A percentile compares a stretch with the other conserved stretches of the same genome.
Conservation (phyloP, 1,140 invertebrate genomes). For the Drosophila repletoides region DNA sequence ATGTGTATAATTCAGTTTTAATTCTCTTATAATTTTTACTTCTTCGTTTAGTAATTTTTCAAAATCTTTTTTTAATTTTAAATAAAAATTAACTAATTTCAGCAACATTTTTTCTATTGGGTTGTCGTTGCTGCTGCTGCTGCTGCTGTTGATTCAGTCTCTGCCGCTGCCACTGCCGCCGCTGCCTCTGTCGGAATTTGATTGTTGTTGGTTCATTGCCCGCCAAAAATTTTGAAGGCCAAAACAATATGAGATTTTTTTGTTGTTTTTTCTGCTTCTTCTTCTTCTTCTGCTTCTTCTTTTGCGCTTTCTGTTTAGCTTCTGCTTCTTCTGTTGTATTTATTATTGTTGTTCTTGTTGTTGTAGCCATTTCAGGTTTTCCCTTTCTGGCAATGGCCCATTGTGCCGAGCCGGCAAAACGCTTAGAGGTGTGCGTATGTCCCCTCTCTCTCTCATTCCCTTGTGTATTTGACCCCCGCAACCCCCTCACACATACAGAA, state of each 20-base stretch:
- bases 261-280: conserved; percentile 36
- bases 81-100: too few species aligned
- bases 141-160: neutral
- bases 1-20: too few species aligned
- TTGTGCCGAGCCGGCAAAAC: conserved; percentile 35
- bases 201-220: conserved; percentile 82
- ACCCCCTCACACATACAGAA: conserved; percentile 16
- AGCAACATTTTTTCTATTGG: too few species aligned
- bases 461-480: conserved; percentile 24
- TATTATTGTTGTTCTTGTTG: conserved; percentile 27
- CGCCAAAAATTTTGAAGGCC: conserved; percentile 82
- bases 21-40: too few species aligned
- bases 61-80: too few species aligned
- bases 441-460: too few species aligned
- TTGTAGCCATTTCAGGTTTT: conserved; percentile 73
- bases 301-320: conserved; percentile 57
- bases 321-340: conserved; percentile 52
- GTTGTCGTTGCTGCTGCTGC: neutral
- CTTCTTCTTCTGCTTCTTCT: conserved; percentile 44
- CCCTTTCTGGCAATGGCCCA: conserved; percentile 71
- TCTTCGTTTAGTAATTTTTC: too few species aligned
- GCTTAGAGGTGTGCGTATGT: conserved; percentile 20
- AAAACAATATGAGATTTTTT: conserved; percentile 81
- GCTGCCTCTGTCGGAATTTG: conserved; percentile 17
- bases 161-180: neutral